Conservation (phyloP, 2,888 invertebrate genomes). For the Elgonia sp. region DNA sequence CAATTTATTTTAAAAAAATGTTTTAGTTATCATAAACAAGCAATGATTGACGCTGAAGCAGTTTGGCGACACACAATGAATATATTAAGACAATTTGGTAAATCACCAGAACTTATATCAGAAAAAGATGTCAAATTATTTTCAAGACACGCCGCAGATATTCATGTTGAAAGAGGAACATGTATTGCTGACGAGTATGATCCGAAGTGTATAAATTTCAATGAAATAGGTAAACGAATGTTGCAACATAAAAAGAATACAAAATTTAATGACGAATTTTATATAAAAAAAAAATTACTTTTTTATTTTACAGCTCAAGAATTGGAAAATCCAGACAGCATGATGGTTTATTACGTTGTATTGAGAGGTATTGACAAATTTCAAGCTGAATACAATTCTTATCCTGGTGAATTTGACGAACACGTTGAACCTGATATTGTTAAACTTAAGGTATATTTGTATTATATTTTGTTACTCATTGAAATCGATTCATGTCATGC, state of each 20-base stretch:
- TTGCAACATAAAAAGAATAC: no score
- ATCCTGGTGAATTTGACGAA: slow-evolving; percentile 95
- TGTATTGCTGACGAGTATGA: slow-evolving; percentile 94
- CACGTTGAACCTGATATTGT: slow-evolving; percentile 96
- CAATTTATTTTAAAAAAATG: no score
- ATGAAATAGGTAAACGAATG: slow-evolving; percentile 87
- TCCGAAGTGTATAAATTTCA: slow-evolving; percentile 88
- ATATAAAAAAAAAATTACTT: slow-evolving; percentile 50
- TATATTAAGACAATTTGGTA: slow-evolving; percentile 93
- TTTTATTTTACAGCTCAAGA: slow-evolving; percentile 88
- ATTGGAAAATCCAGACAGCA: slow-evolving; percentile 94
- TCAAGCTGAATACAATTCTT: slow-evolving; percentile 94
- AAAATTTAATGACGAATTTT: neutral
- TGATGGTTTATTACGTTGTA: slow-evolving; percentile 96
- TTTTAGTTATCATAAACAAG: slow-evolving; percentile 92
- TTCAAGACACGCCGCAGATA: slow-evolving; percentile 95
- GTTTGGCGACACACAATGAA: slow-evolving; percentile 94
- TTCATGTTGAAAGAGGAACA: slow-evolving; percentile 93
- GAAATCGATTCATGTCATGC: no score
- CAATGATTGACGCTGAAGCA: slow-evolving; percentile 93
- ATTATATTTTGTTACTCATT: neutral
- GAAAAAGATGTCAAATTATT: slow-evolving; percentile 95
- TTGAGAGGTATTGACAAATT: slow-evolving; percentile 97
- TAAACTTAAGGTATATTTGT: slow-evolving; percentile 91
- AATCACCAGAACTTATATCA: slow-evolving; percentile 91